Evolutionary conservation across 2,888 invertebrate genomes (phyloP).

Genomic region (Heliconius ethilla): DNA sequence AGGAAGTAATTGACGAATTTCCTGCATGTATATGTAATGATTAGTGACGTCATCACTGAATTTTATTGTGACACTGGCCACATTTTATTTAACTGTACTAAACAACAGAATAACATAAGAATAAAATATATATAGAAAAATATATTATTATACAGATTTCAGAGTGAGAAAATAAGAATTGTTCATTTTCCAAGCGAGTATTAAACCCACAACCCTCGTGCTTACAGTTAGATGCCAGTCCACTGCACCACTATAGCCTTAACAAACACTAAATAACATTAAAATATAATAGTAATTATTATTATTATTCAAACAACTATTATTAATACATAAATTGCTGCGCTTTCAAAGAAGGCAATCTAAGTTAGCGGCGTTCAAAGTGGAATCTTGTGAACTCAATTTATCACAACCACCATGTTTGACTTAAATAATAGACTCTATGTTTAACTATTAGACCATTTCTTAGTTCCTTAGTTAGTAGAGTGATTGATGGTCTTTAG

Average conservation of each 20-base stretch:
- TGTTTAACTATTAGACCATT: conserved; percentile 29
- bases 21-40: too few relatives aligned
- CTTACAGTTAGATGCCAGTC: neutral
- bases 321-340: conserved; percentile 10
- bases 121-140: too few relatives aligned
- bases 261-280: neutral
- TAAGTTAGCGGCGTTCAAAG: conserved; percentile 32
- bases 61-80: too few relatives aligned
- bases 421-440: conserved; percentile 24
- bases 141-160: too few relatives aligned
- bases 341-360: conserved; percentile 31
- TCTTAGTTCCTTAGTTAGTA: conserved; percentile 12
- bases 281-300: neutral
- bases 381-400: conserved; percentile 33
- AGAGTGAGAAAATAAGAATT: too few relatives aligned
- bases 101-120: too few relatives aligned
- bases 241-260: neutral
- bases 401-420: conserved; percentile 32
- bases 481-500: neutral
- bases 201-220: too few relatives aligned
- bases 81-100: too few relatives aligned
- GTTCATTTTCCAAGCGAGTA: too few relatives aligned
- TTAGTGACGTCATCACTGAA: too few relatives aligned
- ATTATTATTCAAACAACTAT: neutral
- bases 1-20: too few relatives aligned